Evolutionary conservation across 2,888 invertebrate genomes (phyloP).

Genomic region (Neocrepidodera transversa): DNA sequence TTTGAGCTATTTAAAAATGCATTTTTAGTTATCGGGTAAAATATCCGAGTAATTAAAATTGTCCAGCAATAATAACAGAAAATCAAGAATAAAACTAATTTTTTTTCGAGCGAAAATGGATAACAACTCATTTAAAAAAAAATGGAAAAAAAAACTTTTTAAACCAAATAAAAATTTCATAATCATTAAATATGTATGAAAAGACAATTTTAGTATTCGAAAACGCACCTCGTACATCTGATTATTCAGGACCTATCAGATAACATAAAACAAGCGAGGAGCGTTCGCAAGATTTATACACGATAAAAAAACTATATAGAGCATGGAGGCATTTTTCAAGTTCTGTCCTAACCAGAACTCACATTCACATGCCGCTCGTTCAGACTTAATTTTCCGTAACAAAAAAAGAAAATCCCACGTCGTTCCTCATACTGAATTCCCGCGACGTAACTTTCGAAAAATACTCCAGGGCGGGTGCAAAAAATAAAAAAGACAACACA

Average conservation of each 20-base stretch:
- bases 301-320: conserved; percentile 23
- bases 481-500: conserved; percentile 20
- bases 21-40: no score
- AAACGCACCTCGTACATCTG: conserved; percentile 17
- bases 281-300: conserved; percentile 21
- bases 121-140: no score
- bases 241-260: conserved; percentile 22
- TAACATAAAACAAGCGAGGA: conserved; percentile 18
- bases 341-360: conserved; percentile 28
- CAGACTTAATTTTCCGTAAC: conserved; percentile 29
- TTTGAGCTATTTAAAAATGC: no score
- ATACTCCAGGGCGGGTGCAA: conserved; percentile 20
- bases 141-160: no score
- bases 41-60: no score
- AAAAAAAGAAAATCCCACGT: conserved; percentile 28
- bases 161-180: no score
- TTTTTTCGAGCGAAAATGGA: no score
- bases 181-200: no score
- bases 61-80: no score
- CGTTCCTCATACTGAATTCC: conserved; percentile 28
- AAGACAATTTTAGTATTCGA: conserved; percentile 13
- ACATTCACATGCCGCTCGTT: conserved; percentile 27
- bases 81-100: no score
- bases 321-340: conserved; percentile 21
- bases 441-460: conserved; percentile 25